These are phyloP conservation scores for Mustela lutreola DNA, from an alignment of 2,113 vertebrate genomes.

Conservation along the genomic window DNA sequence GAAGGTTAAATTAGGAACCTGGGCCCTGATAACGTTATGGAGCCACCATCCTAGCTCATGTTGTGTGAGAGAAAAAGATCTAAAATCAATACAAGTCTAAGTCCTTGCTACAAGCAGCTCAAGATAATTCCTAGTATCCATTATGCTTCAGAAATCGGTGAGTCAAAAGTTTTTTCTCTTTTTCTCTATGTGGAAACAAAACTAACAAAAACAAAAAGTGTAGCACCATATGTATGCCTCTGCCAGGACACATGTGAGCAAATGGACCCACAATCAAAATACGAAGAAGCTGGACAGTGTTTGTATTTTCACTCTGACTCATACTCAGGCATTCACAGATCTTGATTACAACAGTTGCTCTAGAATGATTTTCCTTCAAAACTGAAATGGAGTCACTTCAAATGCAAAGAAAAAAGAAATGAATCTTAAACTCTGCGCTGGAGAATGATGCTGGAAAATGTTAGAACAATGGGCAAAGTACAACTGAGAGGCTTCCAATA, in stretches of 20 bases:
- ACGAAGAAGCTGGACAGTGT: not conserved
- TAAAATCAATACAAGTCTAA: not conserved
- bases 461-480: constrained; percentile 20
- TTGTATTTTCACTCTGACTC: not conserved
- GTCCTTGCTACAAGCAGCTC: not conserved
- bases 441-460: not conserved
- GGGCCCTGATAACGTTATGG: too few species aligned
- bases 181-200: not conserved
- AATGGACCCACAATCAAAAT: not conserved
- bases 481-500: not conserved
- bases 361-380: constrained; percentile 9
- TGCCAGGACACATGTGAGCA: not conserved
- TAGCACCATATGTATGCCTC: not conserved
- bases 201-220: not conserved
- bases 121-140: not conserved
- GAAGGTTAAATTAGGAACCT: not conserved
- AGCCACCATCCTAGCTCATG: not conserved
- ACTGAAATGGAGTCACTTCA: not conserved
- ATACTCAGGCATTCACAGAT: not conserved
- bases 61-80: not conserved
- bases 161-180: not conserved
- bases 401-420: constrained; percentile 9
- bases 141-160: not conserved
- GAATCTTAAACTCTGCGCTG: not conserved
- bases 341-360: not conserved